Base-by-base conservation (phyloP, 2,797 vertebrate species). In the Bovichtus diacanthus region DNA sequence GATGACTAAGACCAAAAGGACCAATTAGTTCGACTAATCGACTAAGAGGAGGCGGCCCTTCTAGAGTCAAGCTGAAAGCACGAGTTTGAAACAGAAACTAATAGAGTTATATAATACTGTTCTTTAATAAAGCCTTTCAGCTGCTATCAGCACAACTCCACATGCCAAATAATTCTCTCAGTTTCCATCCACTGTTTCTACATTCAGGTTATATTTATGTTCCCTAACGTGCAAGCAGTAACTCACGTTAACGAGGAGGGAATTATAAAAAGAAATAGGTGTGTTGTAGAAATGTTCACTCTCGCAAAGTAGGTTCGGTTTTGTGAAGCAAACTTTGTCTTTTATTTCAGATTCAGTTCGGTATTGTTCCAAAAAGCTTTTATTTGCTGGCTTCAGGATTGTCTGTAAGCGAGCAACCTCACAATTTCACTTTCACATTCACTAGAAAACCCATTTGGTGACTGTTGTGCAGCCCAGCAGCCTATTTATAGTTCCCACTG, bases 401-500 rank as follows among this genome's bases (percentile, higher is more conserved):
- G 31, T 58, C 34, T 62, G 6, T 12, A 47, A 39, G 70, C 0
- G 3, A 60, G 10, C 25, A 58, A 46, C 64, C 60, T 77, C 16
- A 69, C 64, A 65, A 66, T 63, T 50, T 78, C 2, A 25, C 66
- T 82, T 78, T 83, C 39, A n/a, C n/a, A 79, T 68, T 81, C 54
- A 66, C 49, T 31, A 23, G 36, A 80, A n/a, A 80, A 83, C 56
- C 25, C 55, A 65, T 67, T 84, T 73, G 19, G 47, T 67, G 66
- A 55, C 70, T 81, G 77, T 39, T 80, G 38, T 49, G 64, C 50
- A 76, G 71, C 66, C 72, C 82, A 68, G 56, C 55, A 55, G 46
- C 41, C 69, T 85, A 70, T 87, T 85, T 81, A 75, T 84, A 74
- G 72, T 58, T 85, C 55, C 44, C 3, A 31, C 31, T 73, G 64